These are phyloP conservation scores for Macaca nemestrina DNA, from an alignment of 2,113 vertebrate genomes.

Conservation along the genomic window DNA sequence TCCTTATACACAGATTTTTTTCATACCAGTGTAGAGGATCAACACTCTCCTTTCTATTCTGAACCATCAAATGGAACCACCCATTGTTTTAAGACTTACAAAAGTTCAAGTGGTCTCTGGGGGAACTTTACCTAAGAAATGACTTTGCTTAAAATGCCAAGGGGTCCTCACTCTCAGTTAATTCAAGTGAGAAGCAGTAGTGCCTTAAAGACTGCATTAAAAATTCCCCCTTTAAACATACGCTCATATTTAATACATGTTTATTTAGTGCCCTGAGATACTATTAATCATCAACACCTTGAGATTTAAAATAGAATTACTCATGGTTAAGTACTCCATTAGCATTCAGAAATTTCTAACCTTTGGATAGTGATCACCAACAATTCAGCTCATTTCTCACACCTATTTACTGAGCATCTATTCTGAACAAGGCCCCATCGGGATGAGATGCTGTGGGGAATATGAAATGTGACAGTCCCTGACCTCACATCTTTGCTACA, in stretches of 20 bases:
- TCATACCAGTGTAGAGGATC: neutral
- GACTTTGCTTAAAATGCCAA: neutral
- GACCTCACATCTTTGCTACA: slow-evolving; percentile 13
- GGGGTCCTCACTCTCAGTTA: neutral
- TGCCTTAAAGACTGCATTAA: slow-evolving; percentile 8
- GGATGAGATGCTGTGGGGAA: neutral
- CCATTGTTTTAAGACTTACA: neutral
- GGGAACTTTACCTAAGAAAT: neutral
- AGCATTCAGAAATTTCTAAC: slow-evolving; percentile 45
- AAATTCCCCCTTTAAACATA: neutral
- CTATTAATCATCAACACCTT: slow-evolving; percentile 32
- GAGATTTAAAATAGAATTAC: slow-evolving; percentile 49
- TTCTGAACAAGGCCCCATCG: neutral
- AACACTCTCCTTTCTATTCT: neutral
- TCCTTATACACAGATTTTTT: neutral
- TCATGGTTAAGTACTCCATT: slow-evolving; percentile 40
- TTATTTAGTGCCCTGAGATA: slow-evolving; percentile 17
- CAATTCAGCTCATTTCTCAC: slow-evolving; percentile 5
- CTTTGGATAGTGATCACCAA: neutral
- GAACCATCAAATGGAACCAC: slow-evolving; percentile 15
- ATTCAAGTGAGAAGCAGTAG: neutral
- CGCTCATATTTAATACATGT: slow-evolving; percentile 39
- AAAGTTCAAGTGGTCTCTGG: slow-evolving; percentile 27
- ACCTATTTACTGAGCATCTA: slow-evolving; percentile 47
- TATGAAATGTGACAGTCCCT: neutral